These are phyloP conservation scores for Drosophila tani DNA, from an alignment of 1,140 invertebrate genomes.

Conservation along the genomic window DNA sequence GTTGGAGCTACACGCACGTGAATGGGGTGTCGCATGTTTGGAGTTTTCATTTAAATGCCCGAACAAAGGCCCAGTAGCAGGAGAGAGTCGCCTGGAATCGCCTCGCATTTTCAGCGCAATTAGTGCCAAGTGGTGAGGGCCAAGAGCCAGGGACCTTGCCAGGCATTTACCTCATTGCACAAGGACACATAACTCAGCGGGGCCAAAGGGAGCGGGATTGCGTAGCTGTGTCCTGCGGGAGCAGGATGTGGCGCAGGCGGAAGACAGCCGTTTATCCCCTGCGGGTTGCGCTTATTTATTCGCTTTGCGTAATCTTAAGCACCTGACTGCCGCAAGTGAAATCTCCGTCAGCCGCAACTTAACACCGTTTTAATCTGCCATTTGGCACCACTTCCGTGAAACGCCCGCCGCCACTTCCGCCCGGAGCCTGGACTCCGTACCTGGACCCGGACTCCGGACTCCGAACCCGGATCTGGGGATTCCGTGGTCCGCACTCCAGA, in stretches of 20 bases:
- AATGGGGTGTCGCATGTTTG: slow-evolving; percentile 63
- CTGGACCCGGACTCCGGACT: slow-evolving; percentile 5
- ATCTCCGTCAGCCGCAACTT: slow-evolving; percentile 66
- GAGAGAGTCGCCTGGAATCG: slow-evolving; percentile 11
- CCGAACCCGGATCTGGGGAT: slow-evolving; percentile 9
- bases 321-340: slow-evolving; percentile 54
- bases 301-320: slow-evolving; percentile 57
- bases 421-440: slow-evolving; percentile 18
- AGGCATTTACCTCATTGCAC: slow-evolving; percentile 53
- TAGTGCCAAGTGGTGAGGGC: slow-evolving; percentile 46
- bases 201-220: slow-evolving; percentile 14
- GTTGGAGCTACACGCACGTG: slow-evolving; percentile 19
- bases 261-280: slow-evolving; percentile 41
- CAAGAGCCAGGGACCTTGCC: slow-evolving; percentile 21
- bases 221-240: slow-evolving; percentile 24
- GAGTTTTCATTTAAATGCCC: slow-evolving; percentile 52
- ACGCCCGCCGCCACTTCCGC: slow-evolving; percentile 58
- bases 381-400: slow-evolving; percentile 73
- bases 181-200: slow-evolving; percentile 46
- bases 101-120: slow-evolving; percentile 50
- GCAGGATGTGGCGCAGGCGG: slow-evolving; percentile 15
- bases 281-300: slow-evolving; percentile 60
- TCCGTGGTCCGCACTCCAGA: slow-evolving; percentile 11
- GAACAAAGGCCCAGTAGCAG: slow-evolving; percentile 22
- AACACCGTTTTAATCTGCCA: slow-evolving; percentile 80